Base-by-base conservation (phyloP, 2,113 vertebrate species). In the Perca fluviatilis region DNA sequence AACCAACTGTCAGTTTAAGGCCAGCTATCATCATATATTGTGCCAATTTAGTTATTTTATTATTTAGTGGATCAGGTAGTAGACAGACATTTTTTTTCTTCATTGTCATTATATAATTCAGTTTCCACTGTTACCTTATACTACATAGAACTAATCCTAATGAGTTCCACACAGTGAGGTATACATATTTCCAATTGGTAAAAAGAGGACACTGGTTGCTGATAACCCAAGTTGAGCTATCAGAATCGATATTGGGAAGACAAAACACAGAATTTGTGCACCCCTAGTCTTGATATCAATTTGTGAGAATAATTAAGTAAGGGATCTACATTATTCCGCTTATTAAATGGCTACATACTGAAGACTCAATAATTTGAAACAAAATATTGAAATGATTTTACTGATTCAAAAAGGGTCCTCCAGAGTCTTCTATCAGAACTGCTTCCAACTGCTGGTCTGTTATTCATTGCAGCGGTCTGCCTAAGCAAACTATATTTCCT, bases 11-110 rank as follows among this genome's bases (percentile, higher is more conserved):
- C 9, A 43, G 40, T 43, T 43, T 43, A 43, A 43, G 10, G 40
- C 40, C 40, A 43, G 40, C 40, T 43, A 43, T 43, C 10, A 43
- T 43, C 40, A 43, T 11, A 43, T 43, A 11, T 43, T 43, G 10
- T 43, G 40, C 40, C 40, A 43, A 43, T 27, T 27, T 27, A 27
- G 27, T 27, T 27, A 27, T 27, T 27, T 27, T 27, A 27, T 40
- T 65, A 60, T 86, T 64, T 36, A 77, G 46, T 51, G 25, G 25
- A 57, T 63, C 11, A 16, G 12, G 23, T 50, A 9, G 60, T 23
- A 8, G 46, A 51, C 27, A 43, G 25, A 67, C 43, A 3, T 61
- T 54, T 15, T 18, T 18, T 6, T 65, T 46, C 25, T 43, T 49
- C 23, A 10, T 5, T 69, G 11, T 58, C 19, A 14, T 61, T 27